Evolutionary conservation across 2,113 vertebrate species (phyloP).

Genomic region (Donacobius atricapilla): DNA sequence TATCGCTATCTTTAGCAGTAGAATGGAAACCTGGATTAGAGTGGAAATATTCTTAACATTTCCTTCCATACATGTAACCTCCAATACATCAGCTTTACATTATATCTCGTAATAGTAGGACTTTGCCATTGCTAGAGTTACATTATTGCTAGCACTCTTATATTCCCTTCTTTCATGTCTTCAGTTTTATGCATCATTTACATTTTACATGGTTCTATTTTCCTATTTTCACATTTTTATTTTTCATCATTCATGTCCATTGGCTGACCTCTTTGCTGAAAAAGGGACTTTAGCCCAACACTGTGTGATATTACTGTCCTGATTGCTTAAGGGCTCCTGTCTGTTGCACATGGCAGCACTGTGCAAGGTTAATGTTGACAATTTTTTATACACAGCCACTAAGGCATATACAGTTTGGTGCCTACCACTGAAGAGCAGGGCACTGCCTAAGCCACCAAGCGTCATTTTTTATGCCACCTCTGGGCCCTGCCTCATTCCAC

Average conservation of each 20-base stretch:
- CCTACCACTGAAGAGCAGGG: not conserved
- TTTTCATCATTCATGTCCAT: not conserved
- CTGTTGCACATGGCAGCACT: not conserved
- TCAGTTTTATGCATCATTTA: not conserved
- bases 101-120: not conserved
- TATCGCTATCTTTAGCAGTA: not conserved
- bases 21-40: not conserved
- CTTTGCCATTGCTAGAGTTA: not conserved
- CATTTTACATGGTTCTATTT: not conserved
- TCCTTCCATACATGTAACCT: not conserved
- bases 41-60: not conserved
- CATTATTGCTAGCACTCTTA: not conserved
- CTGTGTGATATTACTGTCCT: not conserved
- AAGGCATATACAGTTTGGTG: not conserved
- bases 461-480: not conserved
- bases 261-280: not conserved
- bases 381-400: not conserved
- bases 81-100: not conserved
- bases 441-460: not conserved
- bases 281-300: not conserved
- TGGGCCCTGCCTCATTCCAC: not conserved
- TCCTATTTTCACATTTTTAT: not conserved
- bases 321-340: not conserved
- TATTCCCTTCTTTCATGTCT: not conserved
- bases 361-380: not conserved